These are phyloP conservation scores for Subacronicta megacephala DNA, from an alignment of 2,888 invertebrate genomes.

Conservation along the genomic window DNA sequence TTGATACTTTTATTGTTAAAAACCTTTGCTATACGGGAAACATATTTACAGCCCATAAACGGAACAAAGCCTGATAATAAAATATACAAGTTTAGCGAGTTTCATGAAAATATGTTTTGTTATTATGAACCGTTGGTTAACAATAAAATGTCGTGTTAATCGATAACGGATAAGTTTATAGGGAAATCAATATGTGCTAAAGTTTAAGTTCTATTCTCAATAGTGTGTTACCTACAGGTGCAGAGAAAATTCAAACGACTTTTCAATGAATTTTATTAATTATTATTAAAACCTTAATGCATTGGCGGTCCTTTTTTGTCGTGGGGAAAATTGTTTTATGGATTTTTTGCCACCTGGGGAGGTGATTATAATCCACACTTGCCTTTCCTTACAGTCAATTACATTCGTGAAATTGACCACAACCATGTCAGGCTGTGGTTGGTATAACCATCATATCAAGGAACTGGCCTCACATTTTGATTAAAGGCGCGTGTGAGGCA, in stretches of 20 bases:
- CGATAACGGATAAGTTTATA: constrained; percentile 41
- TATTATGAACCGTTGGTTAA: constrained; percentile 38
- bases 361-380: no score
- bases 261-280: no score
- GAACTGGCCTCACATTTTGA: no score
- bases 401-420: no score
- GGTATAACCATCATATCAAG: no score
- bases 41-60: constrained; percentile 46
- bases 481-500: no score
- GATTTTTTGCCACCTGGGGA: no score
- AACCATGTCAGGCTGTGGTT: no score
- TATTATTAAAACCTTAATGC: no score
- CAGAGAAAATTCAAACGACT: not conserved
- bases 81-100: constrained; percentile 8
- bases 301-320: no score
- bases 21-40: constrained; percentile 29
- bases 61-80: constrained; percentile 42
- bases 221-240: not conserved
- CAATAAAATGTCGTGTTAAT: constrained; percentile 42
- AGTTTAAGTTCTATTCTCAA: constrained; percentile 18
- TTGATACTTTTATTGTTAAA: constrained; percentile 36
- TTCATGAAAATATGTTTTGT: constrained; percentile 17
- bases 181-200: constrained; percentile 37
- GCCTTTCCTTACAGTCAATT: no score
- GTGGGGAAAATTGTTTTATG: no score